These are phyloP conservation scores for Sminthurinus aureus DNA, from an alignment of 2,888 invertebrate species.

Conservation along the genomic window DNA sequence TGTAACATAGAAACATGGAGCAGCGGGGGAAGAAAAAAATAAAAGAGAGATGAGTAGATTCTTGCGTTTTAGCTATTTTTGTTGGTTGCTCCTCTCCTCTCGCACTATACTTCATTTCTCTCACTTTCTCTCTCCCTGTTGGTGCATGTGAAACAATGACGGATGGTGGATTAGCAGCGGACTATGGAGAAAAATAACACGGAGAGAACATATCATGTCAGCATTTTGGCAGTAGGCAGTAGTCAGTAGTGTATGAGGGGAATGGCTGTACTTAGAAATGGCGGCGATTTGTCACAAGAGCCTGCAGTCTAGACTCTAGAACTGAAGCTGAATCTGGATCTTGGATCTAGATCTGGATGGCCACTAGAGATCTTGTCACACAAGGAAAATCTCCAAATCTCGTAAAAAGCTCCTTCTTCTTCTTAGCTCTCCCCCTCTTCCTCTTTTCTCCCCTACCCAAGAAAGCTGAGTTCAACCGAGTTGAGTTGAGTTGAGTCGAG, in stretches of 20 bases:
- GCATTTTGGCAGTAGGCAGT: conserved; percentile 48
- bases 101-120: background rate
- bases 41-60: background rate
- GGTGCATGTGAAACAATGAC: conserved; percentile 47
- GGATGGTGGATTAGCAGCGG: conserved; percentile 47
- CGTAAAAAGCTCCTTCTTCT: conserved; percentile 40
- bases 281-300: conserved; percentile 43
- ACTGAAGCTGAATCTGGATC: too few species aligned
- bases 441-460: conserved; percentile 8
- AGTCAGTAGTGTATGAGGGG: too few species aligned
- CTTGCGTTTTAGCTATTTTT: background rate
- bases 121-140: background rate
- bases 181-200: conserved; percentile 27
- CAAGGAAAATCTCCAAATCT: conserved; percentile 45
- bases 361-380: conserved; percentile 47
- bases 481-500: background rate
- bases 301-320: background rate
- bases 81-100: background rate
- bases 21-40: background rate
- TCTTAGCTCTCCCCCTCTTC: background rate
- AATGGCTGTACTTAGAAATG: conserved; percentile 47
- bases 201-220: conserved; percentile 54
- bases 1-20: background rate
- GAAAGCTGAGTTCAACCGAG: background rate
- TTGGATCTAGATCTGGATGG: conserved; percentile 16